A percentile compares a stretch with the other conserved stretches of the same genome.
Conservation (phyloP, 2,888 invertebrate species). For the Therioaphis trifolii region DNA sequence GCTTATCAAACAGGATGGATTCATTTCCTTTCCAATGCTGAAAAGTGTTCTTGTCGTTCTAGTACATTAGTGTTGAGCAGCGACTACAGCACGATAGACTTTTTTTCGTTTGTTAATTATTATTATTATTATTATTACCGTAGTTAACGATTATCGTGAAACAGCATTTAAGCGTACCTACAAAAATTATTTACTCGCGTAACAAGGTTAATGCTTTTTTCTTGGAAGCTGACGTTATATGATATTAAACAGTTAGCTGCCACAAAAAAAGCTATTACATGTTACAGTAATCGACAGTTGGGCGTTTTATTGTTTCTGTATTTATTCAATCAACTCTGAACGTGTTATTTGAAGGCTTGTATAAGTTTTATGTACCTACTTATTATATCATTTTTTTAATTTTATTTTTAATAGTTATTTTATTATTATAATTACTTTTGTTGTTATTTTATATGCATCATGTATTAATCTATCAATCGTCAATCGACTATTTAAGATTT, state of each 20-base stretch:
- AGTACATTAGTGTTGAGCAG: neutral
- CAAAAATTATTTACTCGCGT: neutral
- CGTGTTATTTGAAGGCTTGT: neutral
- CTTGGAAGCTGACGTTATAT: conserved; percentile 39
- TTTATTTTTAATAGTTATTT: neutral
- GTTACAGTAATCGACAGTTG: conserved; percentile 16
- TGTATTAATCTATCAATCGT: no score
- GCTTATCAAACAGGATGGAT: neutral
- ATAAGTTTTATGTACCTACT: neutral
- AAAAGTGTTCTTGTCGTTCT: neutral
- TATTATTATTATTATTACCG: neutral
- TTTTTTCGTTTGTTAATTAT: neutral
- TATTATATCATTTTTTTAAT: neutral
- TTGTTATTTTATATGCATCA: no score
- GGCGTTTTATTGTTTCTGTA: neutral
- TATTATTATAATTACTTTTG: no score
- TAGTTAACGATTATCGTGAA: neutral
- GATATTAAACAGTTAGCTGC: conserved; percentile 54
- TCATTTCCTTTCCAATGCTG: neutral
- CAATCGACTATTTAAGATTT: no score
- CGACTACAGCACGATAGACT: neutral
- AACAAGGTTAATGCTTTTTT: conserved; percentile 52
- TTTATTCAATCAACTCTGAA: no score
- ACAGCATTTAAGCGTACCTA: neutral
- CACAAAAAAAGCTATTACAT: conserved; percentile 42